Evolutionary conservation across 1,140 invertebrate species (phyloP), one percentile per base, ranked within the genome.

Genomic region (Drosophila kurseongensis): DNA sequence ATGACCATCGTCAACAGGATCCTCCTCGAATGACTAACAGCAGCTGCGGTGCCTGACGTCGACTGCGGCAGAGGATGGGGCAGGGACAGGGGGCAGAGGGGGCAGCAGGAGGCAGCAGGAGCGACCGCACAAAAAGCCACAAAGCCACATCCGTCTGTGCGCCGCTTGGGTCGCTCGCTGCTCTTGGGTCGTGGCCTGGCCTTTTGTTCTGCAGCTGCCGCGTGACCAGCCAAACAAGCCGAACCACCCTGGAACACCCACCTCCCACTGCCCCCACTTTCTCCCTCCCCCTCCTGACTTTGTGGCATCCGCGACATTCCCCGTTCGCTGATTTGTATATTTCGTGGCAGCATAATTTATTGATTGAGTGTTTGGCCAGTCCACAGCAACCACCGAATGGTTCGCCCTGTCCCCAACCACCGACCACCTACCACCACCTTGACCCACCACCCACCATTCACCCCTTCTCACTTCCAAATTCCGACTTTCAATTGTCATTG

Each of bases 261-360:
- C 59, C 58, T 57, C n/a, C 47, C 44, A 32, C 51, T 13, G n/a
- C 69, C 36, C 32, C 57, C 44, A 18, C 18, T 18, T 18, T 1
- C 18, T n/a, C 14, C 2, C 5, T 4, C 45, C 1, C 32, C 18
- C 35, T 40, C 54, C 48, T 40, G 56, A 42, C 50, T 16, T 52
- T 59, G 48, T 66, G 57, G 60, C 54, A 47, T 60, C 47, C 50
- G 55, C 40, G 66, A 59, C 73, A 60, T 77, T 81, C 59, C 57
- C 55, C 60, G 47, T 68, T 79, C 63, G 79, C 63, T 89, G 84
- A 89, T 89, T 89, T 88, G 84, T 88, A 84, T 88, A 89, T 88
- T 88, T 80, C 76, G 80, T 80, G 84, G 84, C 76, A 89, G 80
- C 84, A 88, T 88, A 88, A 88, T 88, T 88, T 88, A 88, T 88